Base-by-base conservation (phyloP, 2,113 vertebrate genomes). In the Ciconia stormi region DNA sequence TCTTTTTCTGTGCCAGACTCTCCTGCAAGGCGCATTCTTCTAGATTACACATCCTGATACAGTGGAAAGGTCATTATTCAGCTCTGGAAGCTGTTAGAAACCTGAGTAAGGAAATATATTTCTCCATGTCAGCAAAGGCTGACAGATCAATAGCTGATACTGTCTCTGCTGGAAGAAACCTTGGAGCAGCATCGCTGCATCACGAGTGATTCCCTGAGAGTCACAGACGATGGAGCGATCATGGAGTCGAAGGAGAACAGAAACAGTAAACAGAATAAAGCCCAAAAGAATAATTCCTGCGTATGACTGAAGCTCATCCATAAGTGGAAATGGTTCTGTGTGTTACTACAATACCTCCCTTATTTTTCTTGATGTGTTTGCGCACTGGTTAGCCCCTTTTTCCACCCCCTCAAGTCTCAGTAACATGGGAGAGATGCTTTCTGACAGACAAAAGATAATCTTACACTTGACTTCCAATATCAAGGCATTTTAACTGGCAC, bases 391-490 rank as follows among this genome's bases (percentile, higher is more conserved):
- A 96, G 90, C 72, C 91, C 69, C 44, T 93, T 95, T 97, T 92
- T 74, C 92, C 82, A 95, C 71, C 93, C 96, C 61, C 84, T 95
- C 87, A 90, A 84, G 87, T 96, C 95, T 98, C 97, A 83, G 95
- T 97, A 98, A 97, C 96, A 98, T 67, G 55, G 97, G 98, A 98
- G 98, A 98, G 98, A 99, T 99, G 98, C 98, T 99, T 99, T 99
- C 98, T 99, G 99, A 99, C 98, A 98, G 98, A 98, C 98, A 98
- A 99, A 99, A 99, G 98, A 99, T 99, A 99, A 99, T 99, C 99
- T 99, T 98, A 98, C 98, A 99, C 98, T 99, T 99, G 99, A 99
- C 99, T 99, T 99, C 98, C 98, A 98, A 99, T 99, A 99, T 99
- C 98, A 98, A 99, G 99, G 99, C 99, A 99, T 99, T 99, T 99